These are phyloP conservation scores for Puma concolor DNA, from an alignment of 2,113 vertebrate species.

Conservation along the genomic window DNA sequence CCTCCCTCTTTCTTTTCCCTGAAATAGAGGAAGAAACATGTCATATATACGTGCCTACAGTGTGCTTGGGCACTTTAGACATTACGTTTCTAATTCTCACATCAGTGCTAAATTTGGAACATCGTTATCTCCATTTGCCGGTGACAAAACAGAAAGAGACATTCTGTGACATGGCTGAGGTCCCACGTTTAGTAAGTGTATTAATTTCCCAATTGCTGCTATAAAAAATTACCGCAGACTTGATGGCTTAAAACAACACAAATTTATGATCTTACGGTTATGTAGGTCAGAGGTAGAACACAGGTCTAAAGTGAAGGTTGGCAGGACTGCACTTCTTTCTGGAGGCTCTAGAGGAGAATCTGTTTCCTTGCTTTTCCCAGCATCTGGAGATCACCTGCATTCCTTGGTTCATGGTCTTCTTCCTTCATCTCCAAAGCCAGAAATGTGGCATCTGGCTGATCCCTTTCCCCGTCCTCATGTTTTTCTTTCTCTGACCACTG, in stretches of 20 bases:
- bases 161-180: background rate
- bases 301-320: background rate
- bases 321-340: background rate
- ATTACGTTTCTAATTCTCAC: background rate
- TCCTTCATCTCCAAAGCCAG: background rate
- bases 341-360: background rate
- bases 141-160: background rate
- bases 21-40: background rate
- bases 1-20: background rate
- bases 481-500: background rate
- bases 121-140: background rate
- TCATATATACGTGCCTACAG: background rate
- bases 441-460: background rate
- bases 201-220: background rate
- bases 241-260: background rate
- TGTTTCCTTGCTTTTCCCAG: background rate
- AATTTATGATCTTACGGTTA: background rate
- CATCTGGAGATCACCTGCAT: background rate
- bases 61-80: background rate
- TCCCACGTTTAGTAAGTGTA: background rate
- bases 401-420: background rate
- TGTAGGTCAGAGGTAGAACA: background rate
- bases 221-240: background rate
- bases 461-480: background rate
- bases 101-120: background rate